Evolutionary conservation across 2,113 vertebrate species (phyloP).

Genomic region (Synchiropus splendidus): DNA sequence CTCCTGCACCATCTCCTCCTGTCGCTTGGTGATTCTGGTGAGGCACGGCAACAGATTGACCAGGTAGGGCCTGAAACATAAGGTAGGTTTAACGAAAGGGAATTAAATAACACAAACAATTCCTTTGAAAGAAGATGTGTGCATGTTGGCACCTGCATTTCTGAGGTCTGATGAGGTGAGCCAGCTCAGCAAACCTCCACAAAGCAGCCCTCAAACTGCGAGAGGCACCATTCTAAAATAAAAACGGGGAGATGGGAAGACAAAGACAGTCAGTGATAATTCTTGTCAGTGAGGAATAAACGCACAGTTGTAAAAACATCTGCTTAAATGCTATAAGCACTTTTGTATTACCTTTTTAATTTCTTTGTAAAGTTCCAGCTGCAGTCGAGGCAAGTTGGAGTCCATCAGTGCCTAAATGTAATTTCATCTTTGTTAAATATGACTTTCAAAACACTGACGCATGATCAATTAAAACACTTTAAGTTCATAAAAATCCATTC

Average conservation of each 20-base stretch:
- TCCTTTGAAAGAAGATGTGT: not conserved
- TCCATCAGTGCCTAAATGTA: conserved; percentile 88
- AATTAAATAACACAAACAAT: not conserved
- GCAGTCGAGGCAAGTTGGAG: conserved; percentile 87
- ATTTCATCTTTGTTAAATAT: too few relatives aligned
- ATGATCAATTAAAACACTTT: too few relatives aligned
- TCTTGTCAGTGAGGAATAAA: too few relatives aligned
- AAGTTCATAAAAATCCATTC: conserved; percentile 13
- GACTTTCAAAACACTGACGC: too few relatives aligned
- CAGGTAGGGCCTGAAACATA: conserved; percentile 78
- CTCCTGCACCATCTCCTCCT: conserved; percentile 90
- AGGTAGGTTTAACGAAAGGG: rapidly evolving
- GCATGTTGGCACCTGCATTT: conserved; percentile 82
- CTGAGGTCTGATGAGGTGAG: conserved; percentile 91
- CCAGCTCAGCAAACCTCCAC: conserved; percentile 95
- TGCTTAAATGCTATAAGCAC: not conserved
- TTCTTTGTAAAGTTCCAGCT: conserved; percentile 96
- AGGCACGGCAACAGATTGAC: conserved; percentile 93
- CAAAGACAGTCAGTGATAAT: too few relatives aligned
- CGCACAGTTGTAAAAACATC: too few relatives aligned
- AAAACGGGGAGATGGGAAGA: not conserved
- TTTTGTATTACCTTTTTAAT: conserved; percentile 84
- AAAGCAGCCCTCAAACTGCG: conserved; percentile 91
- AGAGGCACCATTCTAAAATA: conserved; percentile 87
- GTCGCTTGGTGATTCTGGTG: conserved; percentile 82